Evolutionary conservation across 2,888 invertebrate species (phyloP), one percentile per base, ranked within the genome.

Genomic region (Apodemia hepburni): DNA sequence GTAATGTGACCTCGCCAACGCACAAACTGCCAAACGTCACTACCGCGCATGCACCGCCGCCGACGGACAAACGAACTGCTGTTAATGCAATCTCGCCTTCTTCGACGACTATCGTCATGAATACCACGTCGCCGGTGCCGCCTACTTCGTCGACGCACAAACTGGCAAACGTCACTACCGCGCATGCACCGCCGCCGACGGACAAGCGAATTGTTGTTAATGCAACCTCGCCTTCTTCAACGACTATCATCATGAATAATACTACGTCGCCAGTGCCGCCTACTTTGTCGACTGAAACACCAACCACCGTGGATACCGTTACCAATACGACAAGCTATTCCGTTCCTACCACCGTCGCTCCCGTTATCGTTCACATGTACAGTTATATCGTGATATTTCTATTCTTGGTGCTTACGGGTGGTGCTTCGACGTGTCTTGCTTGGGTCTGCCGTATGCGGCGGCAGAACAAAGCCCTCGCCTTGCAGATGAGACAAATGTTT

Each of bases 341-440:
- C 35, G 35, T 38, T 38, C 9, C 35, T 11, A 3, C 35, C 35
- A 38, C 35, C 35, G 9, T 9, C 35, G 9, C 35, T 9, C 8
- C 35, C 35, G 11, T 3, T 38, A 3, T 38, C 35, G 35, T 0
- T 18, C 22, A 27, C 11, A 29, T 57, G 22, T 57, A 57, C 27
- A n/a, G 22, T 57, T 57, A 57, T 17, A 47, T 47, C 57, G 57
- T 8, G 57, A 5, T 57, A 8, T 27, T 57, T 29, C 27, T 11
- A 27, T 57, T 57, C 57, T 57, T 57, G 57, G 22, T 27, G 22
- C 5, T 57, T 15, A 57, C 57, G 22, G 57, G 57, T 22, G 57
- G 57, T 6, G 29, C 57, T 57, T 57, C 57, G 57, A 57, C 57
- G 22, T 17, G 22, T 22, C 22, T 57, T 27, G 57, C 57, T 57